Conservation (phyloP, 2,797 vertebrate species). For the Pogonophryne albipinna region DNA sequence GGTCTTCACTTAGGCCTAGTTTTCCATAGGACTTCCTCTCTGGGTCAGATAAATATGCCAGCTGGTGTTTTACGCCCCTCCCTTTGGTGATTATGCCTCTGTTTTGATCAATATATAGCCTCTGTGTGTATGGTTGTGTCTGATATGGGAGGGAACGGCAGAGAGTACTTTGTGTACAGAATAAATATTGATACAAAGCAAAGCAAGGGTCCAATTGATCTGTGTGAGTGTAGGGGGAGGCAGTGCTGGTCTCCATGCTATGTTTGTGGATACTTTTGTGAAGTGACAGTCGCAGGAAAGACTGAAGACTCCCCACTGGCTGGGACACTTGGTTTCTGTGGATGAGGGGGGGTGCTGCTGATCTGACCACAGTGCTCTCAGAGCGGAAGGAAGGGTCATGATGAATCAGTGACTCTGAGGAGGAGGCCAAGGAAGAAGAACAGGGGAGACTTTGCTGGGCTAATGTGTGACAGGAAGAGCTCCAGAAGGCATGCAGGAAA, state of each 20-base stretch:
- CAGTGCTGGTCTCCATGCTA: slow-evolving; percentile 42
- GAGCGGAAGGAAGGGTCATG: slow-evolving; percentile 67
- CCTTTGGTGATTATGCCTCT: slow-evolving; percentile 70
- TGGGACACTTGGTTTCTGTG: slow-evolving; percentile 42
- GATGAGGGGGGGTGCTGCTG: slow-evolving; percentile 35
- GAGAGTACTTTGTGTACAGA: slow-evolving; percentile 80
- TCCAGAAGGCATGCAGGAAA: slow-evolving; percentile 84
- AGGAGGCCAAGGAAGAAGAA: slow-evolving; percentile 70
- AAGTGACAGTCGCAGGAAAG: slow-evolving; percentile 38
- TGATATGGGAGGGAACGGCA: slow-evolving; percentile 72
- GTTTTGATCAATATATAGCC: slow-evolving; percentile 79
- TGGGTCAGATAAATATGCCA: slow-evolving; percentile 71
- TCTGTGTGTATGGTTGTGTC: slow-evolving; percentile 42
- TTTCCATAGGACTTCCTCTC: slow-evolving; percentile 70
- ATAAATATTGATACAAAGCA: slow-evolving; percentile 88
- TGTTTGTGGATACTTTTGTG: slow-evolving; percentile 48
- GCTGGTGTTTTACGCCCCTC: slow-evolving; percentile 70
- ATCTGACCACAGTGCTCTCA: slow-evolving; percentile 51
- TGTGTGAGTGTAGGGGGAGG: slow-evolving; percentile 59
- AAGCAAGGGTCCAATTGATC: slow-evolving; percentile 84
- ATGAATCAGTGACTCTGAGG: slow-evolving; percentile 77
- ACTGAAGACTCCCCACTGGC: slow-evolving; percentile 23
- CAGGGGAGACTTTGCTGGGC: slow-evolving; percentile 64
- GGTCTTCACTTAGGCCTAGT: slow-evolving; percentile 65
- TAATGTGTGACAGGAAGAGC: slow-evolving; percentile 87